These are phyloP conservation scores for Hippocampus mohnikei DNA, from an alignment of 2,113 vertebrate genomes.

Conservation along the genomic window DNA sequence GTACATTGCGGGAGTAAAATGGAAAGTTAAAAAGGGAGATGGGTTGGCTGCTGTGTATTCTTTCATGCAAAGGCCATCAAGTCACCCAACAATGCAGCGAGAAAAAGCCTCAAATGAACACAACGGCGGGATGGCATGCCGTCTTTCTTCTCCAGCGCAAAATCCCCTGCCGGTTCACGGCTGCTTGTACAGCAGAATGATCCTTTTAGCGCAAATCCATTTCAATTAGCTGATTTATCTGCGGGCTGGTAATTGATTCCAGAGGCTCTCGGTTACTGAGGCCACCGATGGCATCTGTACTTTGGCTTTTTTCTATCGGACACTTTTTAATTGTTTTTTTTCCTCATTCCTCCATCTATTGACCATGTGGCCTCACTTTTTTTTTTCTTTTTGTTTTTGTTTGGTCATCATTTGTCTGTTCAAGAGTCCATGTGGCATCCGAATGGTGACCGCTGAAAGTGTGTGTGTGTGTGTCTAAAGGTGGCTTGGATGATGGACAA, in stretches of 20 bases:
- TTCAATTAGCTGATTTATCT: constrained; percentile 65
- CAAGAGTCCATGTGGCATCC: constrained; percentile 8
- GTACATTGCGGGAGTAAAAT: not conserved
- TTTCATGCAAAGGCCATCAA: not conserved
- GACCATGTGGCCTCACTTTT: constrained; percentile 6
- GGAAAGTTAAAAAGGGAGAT: not conserved
- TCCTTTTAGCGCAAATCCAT: constrained; percentile 57
- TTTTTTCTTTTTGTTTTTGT: not conserved
- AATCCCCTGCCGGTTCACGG: constrained; percentile 1
- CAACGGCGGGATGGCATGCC: not conserved
- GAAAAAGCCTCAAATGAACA: not conserved
- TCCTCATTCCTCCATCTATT: constrained; percentile 16
- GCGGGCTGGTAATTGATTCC: constrained; percentile 45
- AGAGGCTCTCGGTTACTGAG: constrained; percentile 41
- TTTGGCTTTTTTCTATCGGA: constrained; percentile 34
- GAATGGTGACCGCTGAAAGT: constrained; percentile 40
- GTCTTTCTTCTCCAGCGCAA: not conserved
- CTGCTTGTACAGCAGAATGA: constrained; percentile 3
- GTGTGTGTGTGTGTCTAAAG: constrained; percentile 1
- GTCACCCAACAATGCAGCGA: not conserved
- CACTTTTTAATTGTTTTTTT: constrained; percentile 49
- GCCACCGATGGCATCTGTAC: constrained; percentile 17
- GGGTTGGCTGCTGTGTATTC: not conserved
- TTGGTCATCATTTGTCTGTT: constrained; percentile 10
- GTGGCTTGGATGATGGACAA: constrained; percentile 54